Evolutionary conservation across 2,888 invertebrate species (phyloP).

Genomic region (Schizotus pectinicornis): DNA sequence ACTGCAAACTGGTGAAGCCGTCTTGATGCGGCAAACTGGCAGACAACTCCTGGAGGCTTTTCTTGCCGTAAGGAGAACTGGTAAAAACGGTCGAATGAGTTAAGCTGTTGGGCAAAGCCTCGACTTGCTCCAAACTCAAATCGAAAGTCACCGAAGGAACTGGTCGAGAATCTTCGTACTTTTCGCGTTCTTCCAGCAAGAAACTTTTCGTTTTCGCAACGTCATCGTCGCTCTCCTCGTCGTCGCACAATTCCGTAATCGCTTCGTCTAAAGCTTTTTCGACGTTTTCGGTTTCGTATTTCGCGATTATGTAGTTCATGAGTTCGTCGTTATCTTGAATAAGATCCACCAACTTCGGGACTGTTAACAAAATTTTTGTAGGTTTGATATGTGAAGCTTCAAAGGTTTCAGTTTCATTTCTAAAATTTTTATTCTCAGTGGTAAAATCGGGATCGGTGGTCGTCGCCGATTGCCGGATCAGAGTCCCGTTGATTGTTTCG

Average conservation of each 20-base stretch:
- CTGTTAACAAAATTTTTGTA: conserved; percentile 25
- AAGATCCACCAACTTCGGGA: conserved; percentile 49
- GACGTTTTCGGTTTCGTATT: conserved; percentile 39
- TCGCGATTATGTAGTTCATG: conserved; percentile 48
- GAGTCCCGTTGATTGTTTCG: conserved; percentile 2
- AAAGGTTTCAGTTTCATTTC: not conserved
- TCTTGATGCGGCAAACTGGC: conserved; percentile 24
- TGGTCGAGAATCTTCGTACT: conserved; percentile 26
- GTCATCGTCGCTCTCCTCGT: not conserved
- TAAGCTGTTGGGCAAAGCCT: conserved; percentile 47
- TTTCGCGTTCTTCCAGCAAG: conserved; percentile 26
- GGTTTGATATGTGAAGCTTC: conserved; percentile 19
- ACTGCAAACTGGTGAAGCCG: conserved; percentile 36
- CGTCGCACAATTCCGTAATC: not conserved
- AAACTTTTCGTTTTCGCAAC: conserved; percentile 27
- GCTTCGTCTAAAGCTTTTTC: conserved; percentile 11
- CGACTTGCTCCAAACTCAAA: conserved; percentile 47
- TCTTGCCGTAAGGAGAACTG: conserved; percentile 44
- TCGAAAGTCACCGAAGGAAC: conserved; percentile 43
- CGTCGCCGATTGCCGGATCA: not conserved
- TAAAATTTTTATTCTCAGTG: not conserved
- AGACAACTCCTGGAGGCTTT: conserved; percentile 28
- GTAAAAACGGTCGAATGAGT: conserved; percentile 47
- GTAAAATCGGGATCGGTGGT: not conserved
- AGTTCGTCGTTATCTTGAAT: conserved; percentile 49